Percentiles rank a stretch among this genome's conserved stretches.
These are phyloP conservation scores for Caenorhabditis parvicauda DNA, from an alignment of 2,888 invertebrate species.

Conservation along the genomic window DNA sequence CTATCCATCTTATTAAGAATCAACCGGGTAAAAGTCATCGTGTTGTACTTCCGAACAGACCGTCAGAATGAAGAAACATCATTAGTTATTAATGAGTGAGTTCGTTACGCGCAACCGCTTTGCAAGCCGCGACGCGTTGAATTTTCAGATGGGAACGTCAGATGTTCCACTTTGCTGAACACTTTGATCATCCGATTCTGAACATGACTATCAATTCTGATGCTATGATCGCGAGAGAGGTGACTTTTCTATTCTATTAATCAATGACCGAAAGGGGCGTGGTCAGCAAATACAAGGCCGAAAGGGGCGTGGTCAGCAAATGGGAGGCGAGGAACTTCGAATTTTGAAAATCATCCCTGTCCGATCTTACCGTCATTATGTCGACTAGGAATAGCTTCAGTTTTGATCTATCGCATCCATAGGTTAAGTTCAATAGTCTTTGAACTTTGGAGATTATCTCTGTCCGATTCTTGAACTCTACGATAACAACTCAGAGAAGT, in stretches of 20 bases:
- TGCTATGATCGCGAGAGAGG: conserved; percentile 46
- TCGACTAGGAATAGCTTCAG: no score
- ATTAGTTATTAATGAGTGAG: conserved; percentile 18
- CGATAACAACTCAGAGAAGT: no score
- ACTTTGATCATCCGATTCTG: conserved; percentile 36
- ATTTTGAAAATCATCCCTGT: no score
- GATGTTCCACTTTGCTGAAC: conserved; percentile 34
- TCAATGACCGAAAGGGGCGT: neutral
- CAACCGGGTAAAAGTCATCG: conserved; percentile 40
- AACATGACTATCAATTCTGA: conserved; percentile 48
- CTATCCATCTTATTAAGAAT: conserved; percentile 20
- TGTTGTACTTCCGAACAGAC: conserved; percentile 53
- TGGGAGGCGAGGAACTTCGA: no score
- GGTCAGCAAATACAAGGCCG: neutral
- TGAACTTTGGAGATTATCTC: no score
- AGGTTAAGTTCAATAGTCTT: neutral
- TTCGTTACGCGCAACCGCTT: neutral
- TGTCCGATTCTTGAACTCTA: no score
- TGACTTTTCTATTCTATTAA: no score
- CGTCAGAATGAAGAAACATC: conserved; percentile 29
- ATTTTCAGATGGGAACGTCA: conserved; percentile 35
- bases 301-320: no score
- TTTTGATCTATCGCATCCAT: no score
- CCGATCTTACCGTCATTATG: neutral
- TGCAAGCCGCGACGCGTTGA: neutral